Base-by-base conservation (phyloP, 1,140 invertebrate species). In the Akabosia matsudoensis region DNA sequence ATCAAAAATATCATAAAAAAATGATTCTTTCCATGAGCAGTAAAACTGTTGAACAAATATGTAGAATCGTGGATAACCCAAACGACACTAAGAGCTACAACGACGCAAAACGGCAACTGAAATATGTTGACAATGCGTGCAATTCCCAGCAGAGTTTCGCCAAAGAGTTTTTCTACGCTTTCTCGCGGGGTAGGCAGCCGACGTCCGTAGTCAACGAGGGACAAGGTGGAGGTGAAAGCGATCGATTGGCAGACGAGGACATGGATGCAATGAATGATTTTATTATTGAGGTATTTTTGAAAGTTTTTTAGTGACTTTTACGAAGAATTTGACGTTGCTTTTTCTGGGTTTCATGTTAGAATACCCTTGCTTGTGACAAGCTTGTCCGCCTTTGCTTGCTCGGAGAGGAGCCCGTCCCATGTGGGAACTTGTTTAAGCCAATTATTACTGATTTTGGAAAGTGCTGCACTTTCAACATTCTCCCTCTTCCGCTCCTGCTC, bases 391-490 rank as follows among this genome's bases (percentile, higher is more conserved):
- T 71, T 1, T 79, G 78, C 24, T 0, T 70, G 1, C 75, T 75
- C 70, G 45, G 74, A 10, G 74, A 74, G 33, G 30, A 76, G 24
- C 16, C 14, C 0, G 0, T 14, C 13, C 33, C 52, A 28, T 79
- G 78, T 33, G 26, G 3, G 2, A 26, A 71, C 1, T 30, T 79
- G 18, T 79, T 79, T 64, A 76, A 74, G 51, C 37, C 74, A 18
- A 31, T 79, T 56, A 34, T 76, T 1, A 76, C 78, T 18, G 78
- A 76, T 33, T 78, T 45, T 54, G 77, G 74, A 67, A 56, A 78
- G 70, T 79, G 61, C 33, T 79, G 74, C 22, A 70, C 74, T 7
- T 79, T 76, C 37, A 79, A 79, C 33, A 74, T 79, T 16, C n/a
- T 78, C 28, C 77, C 77, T 3, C 1, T 70, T 0, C 22, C 34